Evolutionary conservation across 2,113 vertebrate genomes (phyloP), one percentile per base, ranked within the genome.

Genomic region (Riparia riparia): DNA sequence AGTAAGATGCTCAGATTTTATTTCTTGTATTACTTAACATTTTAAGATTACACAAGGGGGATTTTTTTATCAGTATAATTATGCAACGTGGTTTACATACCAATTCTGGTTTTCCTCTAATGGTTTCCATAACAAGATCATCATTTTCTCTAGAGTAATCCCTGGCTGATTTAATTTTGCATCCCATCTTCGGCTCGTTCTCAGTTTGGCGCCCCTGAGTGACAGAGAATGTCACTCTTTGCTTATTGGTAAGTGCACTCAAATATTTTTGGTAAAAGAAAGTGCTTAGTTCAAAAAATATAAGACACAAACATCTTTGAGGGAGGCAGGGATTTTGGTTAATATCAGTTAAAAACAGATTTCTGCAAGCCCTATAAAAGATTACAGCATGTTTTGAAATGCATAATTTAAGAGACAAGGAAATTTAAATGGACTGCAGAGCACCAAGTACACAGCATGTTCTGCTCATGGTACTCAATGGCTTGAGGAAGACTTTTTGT

Each of bases 51-150:
- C 41, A 90, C 4, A 53, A 31, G 34, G 76, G 73, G 20, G 12
- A 21, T 31, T 70, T 83, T 77, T 86, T 86, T 53, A 86, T 76
- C 44, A 89, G 85, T 76, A 16, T 28, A 86, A 74, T 56, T 86
- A 84, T 37, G 39, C 42, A 91, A 14, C 9, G 31, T n/a, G 45
- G 37, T 91, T 94, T 94, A 96, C 88, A 94, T 78, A 93, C 86
- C 91, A 94, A 92, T 76, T 96, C 97, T 86, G 95, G 76, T 93
- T 95, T 97, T 95, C 90, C 97, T 97, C 90, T 97, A 93, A 96
- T 26, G 69, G 94, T 69, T 94, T 97, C 95, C 95, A 94, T 74
- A 97, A 95, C 91, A 97, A 97, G 83, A 82, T 91, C 94, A 97
- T 94, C 58, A 96, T 73, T 96, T 91, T 96, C 96, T 96, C 93